Evolutionary conservation across 2,888 invertebrate species (phyloP).

Genomic region (Pocota personata): DNA sequence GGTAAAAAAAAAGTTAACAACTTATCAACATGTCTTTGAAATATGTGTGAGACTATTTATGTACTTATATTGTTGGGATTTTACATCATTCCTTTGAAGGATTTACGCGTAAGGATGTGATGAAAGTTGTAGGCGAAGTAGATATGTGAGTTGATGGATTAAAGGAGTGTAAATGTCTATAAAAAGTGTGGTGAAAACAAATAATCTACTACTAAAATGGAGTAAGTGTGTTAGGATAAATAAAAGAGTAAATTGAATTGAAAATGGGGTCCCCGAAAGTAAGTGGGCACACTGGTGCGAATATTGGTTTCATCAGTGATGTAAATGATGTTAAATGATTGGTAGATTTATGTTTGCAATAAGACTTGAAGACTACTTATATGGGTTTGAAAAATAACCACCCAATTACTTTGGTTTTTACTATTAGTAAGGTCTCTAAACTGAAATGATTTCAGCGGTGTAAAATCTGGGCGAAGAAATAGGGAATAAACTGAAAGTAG

Average conservation of each 20-base stretch:
- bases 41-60: background rate
- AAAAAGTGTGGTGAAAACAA: background rate
- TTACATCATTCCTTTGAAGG: background rate
- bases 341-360: too few relatives aligned
- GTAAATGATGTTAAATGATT: too few relatives aligned
- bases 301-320: too few relatives aligned
- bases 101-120: background rate
- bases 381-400: too few relatives aligned
- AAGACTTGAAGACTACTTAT: too few relatives aligned
- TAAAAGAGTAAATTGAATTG: background rate
- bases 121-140: background rate
- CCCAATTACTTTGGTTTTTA: too few relatives aligned
- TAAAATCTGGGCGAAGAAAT: too few relatives aligned
- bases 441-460: too few relatives aligned
- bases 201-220: background rate
- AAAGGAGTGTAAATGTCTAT: constrained; percentile 45
- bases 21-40: constrained; percentile 13
- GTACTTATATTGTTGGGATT: background rate
- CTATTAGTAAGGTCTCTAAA: too few relatives aligned
- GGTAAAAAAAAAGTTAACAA: constrained; percentile 34
- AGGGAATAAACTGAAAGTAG: too few relatives aligned
- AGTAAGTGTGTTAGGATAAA: background rate
- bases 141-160: constrained; percentile 38
- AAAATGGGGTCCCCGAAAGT: background rate
- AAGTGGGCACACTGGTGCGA: too few relatives aligned